A percentile compares a stretch with the other conserved stretches of the same genome.
Evolutionary conservation across 2,113 vertebrate species (phyloP).

Genomic region (Eubucco bourcierii): DNA sequence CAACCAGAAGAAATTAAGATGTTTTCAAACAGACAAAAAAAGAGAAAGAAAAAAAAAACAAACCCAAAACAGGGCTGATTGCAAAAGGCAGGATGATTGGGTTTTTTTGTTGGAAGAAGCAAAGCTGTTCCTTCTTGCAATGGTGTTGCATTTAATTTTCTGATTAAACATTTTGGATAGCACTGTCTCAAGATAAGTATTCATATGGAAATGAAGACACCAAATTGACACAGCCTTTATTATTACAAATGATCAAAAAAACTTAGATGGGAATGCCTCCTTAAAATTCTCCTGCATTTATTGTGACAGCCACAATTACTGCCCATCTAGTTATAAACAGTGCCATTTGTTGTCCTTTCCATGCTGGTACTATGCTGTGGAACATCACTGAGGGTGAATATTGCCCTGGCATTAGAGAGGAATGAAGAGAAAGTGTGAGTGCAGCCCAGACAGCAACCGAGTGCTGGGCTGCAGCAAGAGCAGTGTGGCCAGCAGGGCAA

Average conservation of each 20-base stretch:
- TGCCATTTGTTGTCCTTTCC: neutral
- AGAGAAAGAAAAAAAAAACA: neutral
- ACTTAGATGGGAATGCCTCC: neutral
- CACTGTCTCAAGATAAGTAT: neutral
- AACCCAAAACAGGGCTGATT: neutral
- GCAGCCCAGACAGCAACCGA: no score
- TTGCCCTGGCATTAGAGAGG: neutral
- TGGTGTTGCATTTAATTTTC: constrained; percentile 8
- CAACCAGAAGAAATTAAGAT: neutral
- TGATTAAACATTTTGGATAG: neutral
- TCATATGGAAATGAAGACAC: neutral
- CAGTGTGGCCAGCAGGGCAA: no score
- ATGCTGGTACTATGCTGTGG: neutral
- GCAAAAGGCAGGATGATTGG: neutral
- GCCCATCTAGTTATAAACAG: neutral
- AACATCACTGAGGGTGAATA: neutral
- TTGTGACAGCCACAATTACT: neutral
- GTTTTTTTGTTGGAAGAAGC: neutral
- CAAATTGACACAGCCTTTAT: neutral
- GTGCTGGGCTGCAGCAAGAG: no score
- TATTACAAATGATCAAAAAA: constrained; percentile 4
- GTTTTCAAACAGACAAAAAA: neutral
- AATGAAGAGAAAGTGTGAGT: neutral
- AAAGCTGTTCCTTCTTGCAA: neutral
- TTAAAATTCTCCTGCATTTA: constrained; percentile 3